Evolutionary conservation across 2,888 invertebrate species (phyloP), one percentile per base, ranked within the genome.

Genomic region (Euspilapteryx auroguttella): DNA sequence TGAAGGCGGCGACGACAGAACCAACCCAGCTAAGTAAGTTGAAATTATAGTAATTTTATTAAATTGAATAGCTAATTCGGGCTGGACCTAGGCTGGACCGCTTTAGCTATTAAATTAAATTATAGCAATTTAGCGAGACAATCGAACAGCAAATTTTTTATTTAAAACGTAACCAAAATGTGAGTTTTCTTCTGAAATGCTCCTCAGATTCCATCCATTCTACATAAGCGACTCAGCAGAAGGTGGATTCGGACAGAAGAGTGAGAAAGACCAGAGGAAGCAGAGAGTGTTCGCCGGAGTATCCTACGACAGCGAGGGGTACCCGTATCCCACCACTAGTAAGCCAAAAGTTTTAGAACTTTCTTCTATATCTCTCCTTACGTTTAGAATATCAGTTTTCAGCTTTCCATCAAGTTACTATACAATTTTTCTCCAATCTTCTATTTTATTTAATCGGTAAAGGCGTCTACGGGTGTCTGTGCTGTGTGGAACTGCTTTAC

Each of bases 161-260:
- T n/a, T n/a, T n/a, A n/a, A n/a, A n/a, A n/a, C n/a, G n/a, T n/a
- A n/a, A n/a, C 21, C 15, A 21, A 21, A 9, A 12, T 20, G 28
- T 8, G 14, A 9, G 11, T 24, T 22, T 2, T 9, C 11, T 12
- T 8, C 9, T n/a, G 12, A 12, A 12, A 26, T n/a, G 13, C 4
- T 20, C 17, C 35, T 3, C 41, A 83, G 85, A 43, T 94, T 89
- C 61, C 94, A 94, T 68, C 94, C 94, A 8, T 85, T 94, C 54
- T 94, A 94, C 66, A 93, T 94, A 45, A 92, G 91, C 21, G 87
- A 88, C 53, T 92, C 87, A 2, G 68, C 81, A 0, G 90, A 91
- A 54, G 94, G 94, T 14, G 94, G 94, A 1, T 89, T 84, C 47
- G 89, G 87, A 0, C 91, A 92, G 57, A 89, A 89, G 55, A 78